A percentile compares a stretch with the other conserved stretches of the same genome.
Evolutionary conservation across 2,888 invertebrate species (phyloP).

Genomic region (Himalopsyche kuldschensis): DNA sequence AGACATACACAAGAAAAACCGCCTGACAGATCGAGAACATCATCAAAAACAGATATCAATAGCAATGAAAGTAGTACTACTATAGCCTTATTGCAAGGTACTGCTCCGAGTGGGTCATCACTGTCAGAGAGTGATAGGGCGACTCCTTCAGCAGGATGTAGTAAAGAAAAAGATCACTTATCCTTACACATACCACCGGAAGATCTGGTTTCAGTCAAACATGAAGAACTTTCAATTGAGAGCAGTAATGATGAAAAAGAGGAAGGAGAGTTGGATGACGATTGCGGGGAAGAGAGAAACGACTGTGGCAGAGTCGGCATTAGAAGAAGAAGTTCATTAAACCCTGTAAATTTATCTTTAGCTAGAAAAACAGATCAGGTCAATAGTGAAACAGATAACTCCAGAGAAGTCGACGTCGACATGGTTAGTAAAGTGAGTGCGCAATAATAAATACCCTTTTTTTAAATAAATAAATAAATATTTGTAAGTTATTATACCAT

Average conservation of each 20-base stretch:
- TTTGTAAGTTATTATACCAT: neutral
- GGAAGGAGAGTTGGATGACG: constrained; percentile 53
- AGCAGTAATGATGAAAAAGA: constrained; percentile 59
- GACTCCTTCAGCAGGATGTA: constrained; percentile 55
- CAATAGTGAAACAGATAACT: constrained; percentile 61
- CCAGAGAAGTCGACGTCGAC: constrained; percentile 59
- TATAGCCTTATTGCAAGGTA: constrained; percentile 47
- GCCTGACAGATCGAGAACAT: constrained; percentile 56
- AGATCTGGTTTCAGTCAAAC: constrained; percentile 56
- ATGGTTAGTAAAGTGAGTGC: constrained; percentile 41
- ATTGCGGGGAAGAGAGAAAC: constrained; percentile 55
- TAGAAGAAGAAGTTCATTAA: constrained; percentile 73
- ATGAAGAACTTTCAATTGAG: constrained; percentile 56
- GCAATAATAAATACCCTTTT: constrained; percentile 5
- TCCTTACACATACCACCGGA: constrained; percentile 45
- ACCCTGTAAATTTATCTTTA: constrained; percentile 79
- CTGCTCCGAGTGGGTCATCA: constrained; percentile 55
- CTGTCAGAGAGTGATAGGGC: constrained; percentile 58
- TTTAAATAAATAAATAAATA: constrained; percentile 46
- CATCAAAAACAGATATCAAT: constrained; percentile 57
- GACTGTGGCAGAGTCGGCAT: constrained; percentile 58
- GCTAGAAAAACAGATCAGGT: constrained; percentile 61
- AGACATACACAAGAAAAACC: constrained; percentile 54
- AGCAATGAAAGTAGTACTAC: constrained; percentile 58
- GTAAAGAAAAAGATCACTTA: constrained; percentile 52